Evolutionary conservation across 2,113 vertebrate species (phyloP).

Genomic region (Gymnarchus niloticus): DNA sequence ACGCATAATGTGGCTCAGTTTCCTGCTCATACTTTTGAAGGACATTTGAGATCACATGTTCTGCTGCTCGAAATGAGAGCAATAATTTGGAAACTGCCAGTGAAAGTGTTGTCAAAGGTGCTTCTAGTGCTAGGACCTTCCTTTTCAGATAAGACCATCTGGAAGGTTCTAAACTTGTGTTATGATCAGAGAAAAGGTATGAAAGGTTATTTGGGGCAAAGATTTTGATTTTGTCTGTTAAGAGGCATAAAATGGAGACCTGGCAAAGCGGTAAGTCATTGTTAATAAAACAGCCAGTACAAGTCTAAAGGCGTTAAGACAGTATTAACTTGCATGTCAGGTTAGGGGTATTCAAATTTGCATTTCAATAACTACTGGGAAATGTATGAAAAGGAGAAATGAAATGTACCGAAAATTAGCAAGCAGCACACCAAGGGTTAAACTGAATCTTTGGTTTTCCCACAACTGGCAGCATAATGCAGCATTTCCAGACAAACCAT

Average conservation of each 20-base stretch:
- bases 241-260: not conserved
- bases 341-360: not conserved
- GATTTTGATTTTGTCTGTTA: conserved; percentile 1
- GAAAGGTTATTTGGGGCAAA: not conserved
- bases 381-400: not conserved
- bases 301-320: not conserved
- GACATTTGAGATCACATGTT: not conserved
- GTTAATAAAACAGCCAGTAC: not conserved
- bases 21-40: not conserved
- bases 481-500: not conserved
- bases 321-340: not conserved
- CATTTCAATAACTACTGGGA: not conserved
- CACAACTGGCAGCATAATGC: not conserved
- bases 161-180: not conserved
- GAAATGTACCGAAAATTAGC: too few species aligned
- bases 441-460: not conserved
- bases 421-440: too few species aligned
- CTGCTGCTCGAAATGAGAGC: not conserved
- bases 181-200: not conserved
- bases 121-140: not conserved
- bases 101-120: not conserved
- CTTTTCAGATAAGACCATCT: not conserved
- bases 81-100: not conserved
- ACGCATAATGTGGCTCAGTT: not conserved
- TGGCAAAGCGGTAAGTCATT: not conserved